Evolutionary conservation across 2,888 invertebrate species (phyloP), one percentile per base, ranked within the genome.

Genomic region (Camponotus fellah): DNA sequence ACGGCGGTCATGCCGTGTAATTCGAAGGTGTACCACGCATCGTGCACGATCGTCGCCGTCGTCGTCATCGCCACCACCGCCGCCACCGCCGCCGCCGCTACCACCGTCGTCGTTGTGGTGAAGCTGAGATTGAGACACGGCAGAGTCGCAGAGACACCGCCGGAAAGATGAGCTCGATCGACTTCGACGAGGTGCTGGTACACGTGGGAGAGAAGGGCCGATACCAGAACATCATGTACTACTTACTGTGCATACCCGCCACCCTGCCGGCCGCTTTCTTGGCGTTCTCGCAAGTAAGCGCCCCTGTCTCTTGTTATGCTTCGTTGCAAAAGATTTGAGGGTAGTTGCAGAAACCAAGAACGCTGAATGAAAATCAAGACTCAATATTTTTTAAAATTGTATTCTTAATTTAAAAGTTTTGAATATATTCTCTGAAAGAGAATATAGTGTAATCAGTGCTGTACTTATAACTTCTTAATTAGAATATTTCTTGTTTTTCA

Each of bases 181-280:
- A 96, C 92, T 93, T 96, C 92, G 96, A 96, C 91, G 96, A 96
- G 92, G 96, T 96, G 58, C 95, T 96, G 40, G 94, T 95, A 82
- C 95, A 96, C 91, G 96, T 97, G 88, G 97, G 97, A 5, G 96
- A 96, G 91, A 95, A 95, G 88, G 97, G 97, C 26, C 95, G 95
- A 86, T 97, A 97, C 95, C 97, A 97, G 92, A 95, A 96, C 82
- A 93, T 96, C 83, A 95, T 96, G 89, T 96, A 96, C 92, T 96
- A 96, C 91, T 93, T 97, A 81, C 95, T 97, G 43, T 96, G 97
- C 92, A 96, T 96, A 83, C 95, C 97, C 26, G 97, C 97, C 0
- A 96, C 96, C 12, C 95, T 97, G 86, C 96, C 97, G 0, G 96
- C 96, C 4, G 96, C 96, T 0, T 97, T 96, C 90, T 95, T 96